These are phyloP conservation scores for Engraulis encrasicolus DNA, from an alignment of 2,113 vertebrate genomes.

Conservation along the genomic window DNA sequence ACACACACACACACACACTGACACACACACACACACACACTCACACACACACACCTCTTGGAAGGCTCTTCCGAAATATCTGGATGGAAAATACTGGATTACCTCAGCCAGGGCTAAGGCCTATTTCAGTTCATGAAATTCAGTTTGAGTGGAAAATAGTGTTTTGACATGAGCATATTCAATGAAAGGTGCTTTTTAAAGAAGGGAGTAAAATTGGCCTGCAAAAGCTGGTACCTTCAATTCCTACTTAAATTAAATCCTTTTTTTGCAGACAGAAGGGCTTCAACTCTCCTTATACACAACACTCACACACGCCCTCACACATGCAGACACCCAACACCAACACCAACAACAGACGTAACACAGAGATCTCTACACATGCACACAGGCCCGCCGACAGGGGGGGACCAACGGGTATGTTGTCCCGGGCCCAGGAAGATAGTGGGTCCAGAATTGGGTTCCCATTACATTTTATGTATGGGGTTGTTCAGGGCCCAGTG, in stretches of 20 bases:
- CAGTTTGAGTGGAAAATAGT: no score
- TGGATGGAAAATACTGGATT: no score
- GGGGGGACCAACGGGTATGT: no score
- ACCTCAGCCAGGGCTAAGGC: no score
- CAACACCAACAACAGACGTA: not conserved
- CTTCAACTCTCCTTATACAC: not conserved
- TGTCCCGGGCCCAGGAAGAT: no score
- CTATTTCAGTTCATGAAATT: no score
- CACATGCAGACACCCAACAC: not conserved
- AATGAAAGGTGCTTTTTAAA: no score
- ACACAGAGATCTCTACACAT: not conserved
- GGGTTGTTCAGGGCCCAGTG: no score
- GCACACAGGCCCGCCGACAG: not conserved
- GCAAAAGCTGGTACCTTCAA: not conserved
- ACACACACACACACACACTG: slow-evolving; percentile 43
- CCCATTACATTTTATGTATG: no score
- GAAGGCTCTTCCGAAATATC: no score
- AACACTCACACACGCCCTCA: not conserved
- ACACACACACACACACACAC: not conserved
- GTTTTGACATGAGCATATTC: no score
- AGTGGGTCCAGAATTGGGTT: no score
- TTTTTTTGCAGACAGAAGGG: not conserved
- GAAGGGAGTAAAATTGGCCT: not conserved
- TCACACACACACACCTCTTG: not conserved
- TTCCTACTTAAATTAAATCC: not conserved